These are phyloP conservation scores for Chroicocephalus ridibundus DNA, from an alignment of 2,113 vertebrate genomes.

Conservation along the genomic window DNA sequence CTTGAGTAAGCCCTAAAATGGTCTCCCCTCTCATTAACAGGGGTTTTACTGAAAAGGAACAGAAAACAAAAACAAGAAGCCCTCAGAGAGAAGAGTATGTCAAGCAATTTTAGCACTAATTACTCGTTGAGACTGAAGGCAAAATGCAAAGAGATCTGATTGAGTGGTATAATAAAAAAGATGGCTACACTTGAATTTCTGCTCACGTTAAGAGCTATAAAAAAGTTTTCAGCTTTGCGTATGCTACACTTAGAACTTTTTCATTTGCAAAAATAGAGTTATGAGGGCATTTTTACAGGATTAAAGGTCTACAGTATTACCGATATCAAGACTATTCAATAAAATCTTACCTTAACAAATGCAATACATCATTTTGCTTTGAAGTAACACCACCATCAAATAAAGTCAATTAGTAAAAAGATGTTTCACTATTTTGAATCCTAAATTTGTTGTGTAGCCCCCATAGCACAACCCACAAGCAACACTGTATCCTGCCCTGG, in stretches of 20 bases:
- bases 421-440: not conserved
- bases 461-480: not conserved
- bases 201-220: not conserved
- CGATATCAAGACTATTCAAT: not conserved
- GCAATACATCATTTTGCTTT: not conserved
- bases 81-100: not conserved
- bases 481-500: not conserved
- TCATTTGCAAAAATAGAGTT: not conserved
- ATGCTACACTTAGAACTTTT: not conserved
- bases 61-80: not conserved
- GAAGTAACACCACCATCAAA: not conserved
- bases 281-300: not conserved
- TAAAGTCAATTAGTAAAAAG: not conserved
- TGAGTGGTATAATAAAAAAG: not conserved
- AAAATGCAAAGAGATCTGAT: not conserved
- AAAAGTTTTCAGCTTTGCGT: conserved; percentile 21
- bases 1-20: not conserved
- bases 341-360: not conserved
- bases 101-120: not conserved
- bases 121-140: not conserved
- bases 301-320: not conserved
- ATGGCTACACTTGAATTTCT: not conserved
- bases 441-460: not conserved
- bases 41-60: not conserved
- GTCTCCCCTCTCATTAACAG: not conserved